Base-by-base conservation (phyloP, 2,797 vertebrate genomes). In the Carapus acus region DNA sequence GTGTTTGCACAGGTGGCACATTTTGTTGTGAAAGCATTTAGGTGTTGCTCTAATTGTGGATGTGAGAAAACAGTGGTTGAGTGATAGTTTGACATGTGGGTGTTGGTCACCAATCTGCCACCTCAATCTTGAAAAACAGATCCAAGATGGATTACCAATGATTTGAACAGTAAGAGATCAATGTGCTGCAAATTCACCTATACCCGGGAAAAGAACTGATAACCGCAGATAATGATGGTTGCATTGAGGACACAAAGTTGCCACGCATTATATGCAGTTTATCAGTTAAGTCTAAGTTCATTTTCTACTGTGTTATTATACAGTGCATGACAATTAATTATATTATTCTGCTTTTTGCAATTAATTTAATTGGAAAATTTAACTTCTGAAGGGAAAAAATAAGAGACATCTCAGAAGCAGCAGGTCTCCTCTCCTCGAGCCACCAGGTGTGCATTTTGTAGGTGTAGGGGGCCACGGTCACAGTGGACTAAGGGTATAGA, bases 1-100 rank as follows among this genome's bases (percentile, higher is more conserved):
- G 67, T 71, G 68, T 79, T 79, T 76, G 62, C 61, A 63, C 80
- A 82, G 77, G 80, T 83, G 77, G 69, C 70, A 49, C 71, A 59
- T 82, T 79, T 76, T 49, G 55, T 67, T 67, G 67, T 73, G 69
- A 47, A 61, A 61, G 59, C 22, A 16, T 55, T 62, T 44, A n/a
- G 23, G 24, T 16, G 18, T 44, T 27, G 46, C 49, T 69, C 19
- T 59, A 51, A 69, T 78, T 69, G 56, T 43, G 50, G 70, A 46
- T 57, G 58, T 73, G 65, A 80, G 78, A 62, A 67, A 54, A 57
- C 50, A 20, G 45, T 31, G 60, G 14, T 63, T 77, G 40, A 47
- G 60, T 73, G 70, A 63, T 43, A 8, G 47, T n/a, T 23, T 60
- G 44, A 65, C 71, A 74, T 70, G 44, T 58, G 54, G 47, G 33